phyloP scores from a whole-genome alignment of 1,140 invertebrate genomes.

The Pseudomyrmex pallidus region DNA sequence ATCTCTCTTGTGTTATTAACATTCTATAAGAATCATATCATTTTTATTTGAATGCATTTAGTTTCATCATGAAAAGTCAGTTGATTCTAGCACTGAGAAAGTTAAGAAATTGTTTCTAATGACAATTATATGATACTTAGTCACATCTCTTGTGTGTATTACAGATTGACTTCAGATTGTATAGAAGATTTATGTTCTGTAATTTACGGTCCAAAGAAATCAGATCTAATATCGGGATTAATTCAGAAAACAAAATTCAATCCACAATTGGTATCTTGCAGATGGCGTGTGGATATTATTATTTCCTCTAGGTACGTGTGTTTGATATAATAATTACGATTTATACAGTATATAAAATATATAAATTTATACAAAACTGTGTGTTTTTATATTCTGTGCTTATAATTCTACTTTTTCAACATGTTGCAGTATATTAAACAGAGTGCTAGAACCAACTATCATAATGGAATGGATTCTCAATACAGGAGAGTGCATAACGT shows the following conservation, averaged over 20 bases:
- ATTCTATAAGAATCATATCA: constrained; percentile 17
- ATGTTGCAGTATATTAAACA: constrained; percentile 78
- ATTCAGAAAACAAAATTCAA: constrained; percentile 76
- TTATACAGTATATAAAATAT: constrained; percentile 16
- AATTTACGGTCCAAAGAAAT: constrained; percentile 78
- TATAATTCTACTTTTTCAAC: constrained; percentile 32
- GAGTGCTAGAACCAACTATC: constrained; percentile 81
- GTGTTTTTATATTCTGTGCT: constrained; percentile 18
- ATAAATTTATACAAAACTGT: constrained; percentile 7
- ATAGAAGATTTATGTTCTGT: constrained; percentile 79
- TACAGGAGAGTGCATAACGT: constrained; percentile 77
- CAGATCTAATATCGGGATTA: constrained; percentile 70
- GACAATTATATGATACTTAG: neutral
- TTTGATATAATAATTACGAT: neutral
- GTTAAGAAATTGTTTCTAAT: neutral
- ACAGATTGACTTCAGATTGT: constrained; percentile 80
- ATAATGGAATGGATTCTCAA: constrained; percentile 83
- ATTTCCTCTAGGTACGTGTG: constrained; percentile 81
- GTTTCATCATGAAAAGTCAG: neutral
- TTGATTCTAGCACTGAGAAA: neutral
- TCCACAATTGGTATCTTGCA: constrained; percentile 77
- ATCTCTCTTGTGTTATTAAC: neutral
- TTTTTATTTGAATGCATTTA: constrained; percentile 1
- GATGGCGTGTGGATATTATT: constrained; percentile 81
- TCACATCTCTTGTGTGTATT: constrained; percentile 48